Conservation (phyloP, 2,888 invertebrate genomes). For the Panopea generosa region DNA sequence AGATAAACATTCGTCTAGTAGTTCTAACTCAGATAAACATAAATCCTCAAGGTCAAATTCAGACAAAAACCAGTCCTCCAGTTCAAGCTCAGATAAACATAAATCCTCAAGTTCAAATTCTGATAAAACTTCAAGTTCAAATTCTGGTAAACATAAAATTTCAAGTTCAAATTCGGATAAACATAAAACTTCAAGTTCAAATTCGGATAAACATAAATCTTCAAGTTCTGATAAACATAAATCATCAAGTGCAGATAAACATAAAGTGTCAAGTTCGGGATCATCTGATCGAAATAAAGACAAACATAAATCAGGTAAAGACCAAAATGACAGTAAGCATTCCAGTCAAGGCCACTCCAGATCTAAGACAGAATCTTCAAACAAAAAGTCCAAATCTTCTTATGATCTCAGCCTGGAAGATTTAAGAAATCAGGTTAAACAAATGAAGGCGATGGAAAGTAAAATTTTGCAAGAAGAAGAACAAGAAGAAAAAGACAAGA, state of each 20-base stretch:
- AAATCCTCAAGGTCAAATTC: neutral
- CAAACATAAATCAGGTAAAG: neutral
- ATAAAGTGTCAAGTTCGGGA: neutral
- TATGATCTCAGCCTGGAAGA: conserved; percentile 52
- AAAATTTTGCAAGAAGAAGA: conserved; percentile 6
- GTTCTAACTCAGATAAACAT: conserved; percentile 9
- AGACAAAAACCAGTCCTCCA: neutral
- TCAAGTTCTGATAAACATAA: conserved; percentile 23
- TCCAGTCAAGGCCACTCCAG: neutral
- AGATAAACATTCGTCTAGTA: conserved; percentile 7
- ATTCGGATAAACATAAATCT: neutral
- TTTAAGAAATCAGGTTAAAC: conserved; percentile 36
- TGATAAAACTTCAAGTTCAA: conserved; percentile 6
- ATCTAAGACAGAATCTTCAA: neutral
- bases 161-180: neutral
- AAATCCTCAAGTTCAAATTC: neutral
- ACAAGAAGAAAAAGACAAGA: conserved; percentile 2
- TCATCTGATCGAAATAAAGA: conserved; percentile 1
- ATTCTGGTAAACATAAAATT: neutral
- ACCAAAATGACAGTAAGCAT: conserved; percentile 1
- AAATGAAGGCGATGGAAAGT: conserved; percentile 46
- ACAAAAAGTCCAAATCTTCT: conserved; percentile 4
- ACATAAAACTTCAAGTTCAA: neutral
- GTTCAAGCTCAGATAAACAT: neutral
- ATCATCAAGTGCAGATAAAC: conserved; percentile 19